Conservation (phyloP, 2,797 vertebrate genomes). For the Rhabdophis nuchalis region DNA sequence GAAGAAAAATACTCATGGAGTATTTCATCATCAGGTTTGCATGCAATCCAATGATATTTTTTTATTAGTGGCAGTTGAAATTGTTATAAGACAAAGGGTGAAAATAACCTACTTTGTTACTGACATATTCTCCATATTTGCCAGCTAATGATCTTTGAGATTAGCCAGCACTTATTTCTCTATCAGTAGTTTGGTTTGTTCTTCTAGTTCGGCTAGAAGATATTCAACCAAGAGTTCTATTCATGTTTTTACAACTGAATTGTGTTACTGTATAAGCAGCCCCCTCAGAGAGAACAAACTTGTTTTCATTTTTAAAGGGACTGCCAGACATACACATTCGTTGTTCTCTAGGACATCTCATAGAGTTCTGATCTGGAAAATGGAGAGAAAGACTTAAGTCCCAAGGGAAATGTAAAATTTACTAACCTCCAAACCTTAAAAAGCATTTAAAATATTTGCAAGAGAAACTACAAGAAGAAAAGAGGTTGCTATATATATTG, state of each 20-base stretch:
- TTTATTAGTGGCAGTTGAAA: constrained; percentile 17
- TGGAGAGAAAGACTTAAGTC: neutral
- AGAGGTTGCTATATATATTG: neutral
- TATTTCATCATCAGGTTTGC: constrained; percentile 17
- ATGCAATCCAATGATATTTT: neutral
- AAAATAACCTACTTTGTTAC: constrained; percentile 46
- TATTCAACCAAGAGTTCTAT: rapidly evolving
- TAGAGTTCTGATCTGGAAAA: neutral
- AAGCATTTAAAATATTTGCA: neutral
- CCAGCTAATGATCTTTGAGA: constrained; percentile 36
- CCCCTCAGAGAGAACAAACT: neutral
- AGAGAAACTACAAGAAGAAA: neutral
- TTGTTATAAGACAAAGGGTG: neutral
- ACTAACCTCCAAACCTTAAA: constrained; percentile 8
- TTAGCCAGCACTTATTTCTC: constrained; percentile 3
- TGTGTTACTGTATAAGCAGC: neutral
- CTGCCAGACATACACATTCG: neutral
- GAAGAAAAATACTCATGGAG: neutral
- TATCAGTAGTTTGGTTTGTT: neutral
- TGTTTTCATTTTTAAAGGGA: constrained; percentile 25
- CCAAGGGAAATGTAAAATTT: constrained; percentile 14
- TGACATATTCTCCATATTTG: constrained; percentile 19
- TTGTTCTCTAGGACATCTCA: neutral
- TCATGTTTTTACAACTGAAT: constrained; percentile 3
- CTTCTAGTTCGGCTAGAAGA: neutral